Evolutionary conservation across 2,113 vertebrate species (phyloP), one percentile per base, ranked within the genome.

Genomic region (Shinisaurus crocodilurus): DNA sequence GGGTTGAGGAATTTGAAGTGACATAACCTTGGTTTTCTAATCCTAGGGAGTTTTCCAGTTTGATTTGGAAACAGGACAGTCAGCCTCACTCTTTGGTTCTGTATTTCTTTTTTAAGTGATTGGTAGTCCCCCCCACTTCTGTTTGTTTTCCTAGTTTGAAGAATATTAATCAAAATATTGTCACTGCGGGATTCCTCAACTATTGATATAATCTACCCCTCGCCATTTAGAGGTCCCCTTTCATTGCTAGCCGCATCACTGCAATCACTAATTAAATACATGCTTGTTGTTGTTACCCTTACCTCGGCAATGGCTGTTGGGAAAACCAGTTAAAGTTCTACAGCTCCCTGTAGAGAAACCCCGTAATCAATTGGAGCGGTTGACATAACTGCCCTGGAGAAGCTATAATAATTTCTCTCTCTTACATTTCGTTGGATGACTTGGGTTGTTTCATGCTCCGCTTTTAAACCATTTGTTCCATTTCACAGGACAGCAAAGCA

Each of bases 1-100:
- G 1, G 18, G 20, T 1, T 48, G 27, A 82, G 65, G 84, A 74
- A 86, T 86, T 25, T 86, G 65, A 81, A 86, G 48, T 86, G 89
- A 86, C 84, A 81, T 81, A 81, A 86, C 50, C 65, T 81, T 72
- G 84, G 84, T 90, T 86, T 90, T 81, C 76, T 37, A 82, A 34
- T 74, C 65, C 84, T 80, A 81, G 20, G 37, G 50, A 90, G 67
- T 74, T 81, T 74, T 81, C 84, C 89, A 86, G 43, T 86, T 90
- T 90, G 83, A n/a, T 79, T 60, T 90, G 89, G 65, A 80, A 57
- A 27, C 27, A 81, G n/a, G 50, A 72, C 84, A 90, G 43, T n/a
- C 50, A 45, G 29, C 57, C 67, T 65, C 50, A 86, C 54, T 86
- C 76, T 81, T 70, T 25, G 29, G 54, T 23, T 76, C 32, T 63